Evolutionary conservation across 1,140 invertebrate genomes (phyloP), one percentile per base, ranked within the genome.

Genomic region (Bombus turneri): DNA sequence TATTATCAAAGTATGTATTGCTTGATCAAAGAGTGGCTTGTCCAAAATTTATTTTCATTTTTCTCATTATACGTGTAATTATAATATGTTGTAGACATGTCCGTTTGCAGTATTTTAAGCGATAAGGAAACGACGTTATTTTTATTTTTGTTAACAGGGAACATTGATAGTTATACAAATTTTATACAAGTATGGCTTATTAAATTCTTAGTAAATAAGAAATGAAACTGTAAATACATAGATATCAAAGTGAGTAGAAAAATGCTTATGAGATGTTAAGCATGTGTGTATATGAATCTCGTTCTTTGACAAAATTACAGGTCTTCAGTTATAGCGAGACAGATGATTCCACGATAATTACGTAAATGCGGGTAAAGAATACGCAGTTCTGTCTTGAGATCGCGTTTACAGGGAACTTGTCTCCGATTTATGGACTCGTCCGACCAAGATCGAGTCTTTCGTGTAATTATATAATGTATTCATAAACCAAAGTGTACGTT

Each of bases 401-500:
- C 28, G 37, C 75, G 34, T 77, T 62, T 69, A 31, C 25, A 69
- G 41, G 59, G 43, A 80, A 47, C 10, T 47, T 47, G 31, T 80
- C 43, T 69, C 64, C 78, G 62, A 68, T 69, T 37, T 22, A 53
- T 31, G 15, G 43, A 69, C 78, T 69, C 43, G 78, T 53, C 18
- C 41, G 76, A 47, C 57, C 66, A 69, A 53, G 25, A 41, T 41
- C 68, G 80, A 87, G 62, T 39, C 62, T 68, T 79, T 37, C 47
- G 57, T 25, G 75, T 75, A 72, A 87, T 82, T 88, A 81, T 78
- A 80, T 88, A 72, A 79, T 87, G 73, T 92, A 93, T 93, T 92
- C 89, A 89, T 90, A 93, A 92, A 93, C 91, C 92, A 93, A 93
- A 93, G 92, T 91, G 89, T 91, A 92, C 85, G 91, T 80, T 92